Evolutionary conservation across 2,113 vertebrate genomes (phyloP).

Genomic region (Apodemus sylvaticus): DNA sequence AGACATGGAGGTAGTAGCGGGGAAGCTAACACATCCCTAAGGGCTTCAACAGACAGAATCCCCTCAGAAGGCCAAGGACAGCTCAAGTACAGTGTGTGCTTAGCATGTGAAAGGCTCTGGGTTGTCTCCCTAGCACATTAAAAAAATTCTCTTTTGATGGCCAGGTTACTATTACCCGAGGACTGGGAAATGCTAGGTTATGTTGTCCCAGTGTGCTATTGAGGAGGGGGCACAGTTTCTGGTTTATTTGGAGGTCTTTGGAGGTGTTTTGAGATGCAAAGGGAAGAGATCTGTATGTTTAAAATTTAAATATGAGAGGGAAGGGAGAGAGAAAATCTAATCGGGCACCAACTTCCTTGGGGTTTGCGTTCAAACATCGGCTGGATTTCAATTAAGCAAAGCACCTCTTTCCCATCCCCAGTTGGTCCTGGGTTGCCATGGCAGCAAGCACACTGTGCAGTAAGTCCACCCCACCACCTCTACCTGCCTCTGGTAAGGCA

Average conservation of each 20-base stretch:
- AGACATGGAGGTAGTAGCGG: not conserved
- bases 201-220: not conserved
- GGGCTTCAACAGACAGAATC: not conserved
- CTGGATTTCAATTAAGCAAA: conserved; percentile 55
- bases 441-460: not conserved
- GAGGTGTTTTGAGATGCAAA: not conserved
- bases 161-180: not conserved
- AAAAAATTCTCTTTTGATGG: not conserved
- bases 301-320: not conserved
- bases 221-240: not conserved
- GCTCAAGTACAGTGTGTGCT: not conserved
- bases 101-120: not conserved
- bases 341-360: conserved; percentile 1
- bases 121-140: not conserved
- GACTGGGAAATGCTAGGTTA: not conserved
- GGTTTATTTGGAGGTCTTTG: not conserved
- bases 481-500: not conserved
- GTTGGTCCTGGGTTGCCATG: conserved; percentile 41
- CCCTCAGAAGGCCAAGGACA: not conserved
- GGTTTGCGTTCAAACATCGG: not conserved
- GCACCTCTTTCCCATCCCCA: not conserved
- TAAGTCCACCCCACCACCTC: not conserved
- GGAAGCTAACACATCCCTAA: not conserved
- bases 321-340: not conserved
- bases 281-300: not conserved